Evolutionary conservation across 1,140 invertebrate species (phyloP).

Genomic region (Brachionus plicatilis): DNA sequence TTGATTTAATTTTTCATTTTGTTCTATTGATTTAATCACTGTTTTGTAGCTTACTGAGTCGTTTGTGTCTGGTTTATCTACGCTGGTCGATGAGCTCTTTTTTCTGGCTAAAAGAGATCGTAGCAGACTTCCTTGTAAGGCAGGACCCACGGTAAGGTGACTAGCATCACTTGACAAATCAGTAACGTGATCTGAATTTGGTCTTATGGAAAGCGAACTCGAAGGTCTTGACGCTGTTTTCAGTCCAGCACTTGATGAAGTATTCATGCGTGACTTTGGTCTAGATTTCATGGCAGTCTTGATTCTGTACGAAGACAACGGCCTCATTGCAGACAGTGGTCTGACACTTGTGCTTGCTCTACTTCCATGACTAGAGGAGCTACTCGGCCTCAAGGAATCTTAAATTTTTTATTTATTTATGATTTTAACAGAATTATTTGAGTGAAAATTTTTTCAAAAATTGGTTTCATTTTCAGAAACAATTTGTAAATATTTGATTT

Average conservation of each 20-base stretch:
- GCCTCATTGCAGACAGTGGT: constrained; percentile 28
- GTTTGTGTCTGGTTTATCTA: neutral
- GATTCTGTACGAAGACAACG: neutral
- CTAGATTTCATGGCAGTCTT: neutral
- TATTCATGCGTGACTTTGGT: neutral
- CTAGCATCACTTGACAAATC: constrained; percentile 45
- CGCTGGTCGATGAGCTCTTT: constrained; percentile 41
- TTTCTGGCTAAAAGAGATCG: constrained; percentile 48
- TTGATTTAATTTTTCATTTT: neutral
- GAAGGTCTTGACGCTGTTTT: neutral
- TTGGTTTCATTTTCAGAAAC: too few relatives aligned
- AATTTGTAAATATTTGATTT: too few relatives aligned
- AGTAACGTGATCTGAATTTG: constrained; percentile 42
- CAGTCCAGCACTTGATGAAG: neutral
- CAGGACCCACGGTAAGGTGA: constrained; percentile 51
- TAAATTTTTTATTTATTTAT: neutral
- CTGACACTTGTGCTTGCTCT: neutral
- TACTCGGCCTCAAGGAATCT: neutral
- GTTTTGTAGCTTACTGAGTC: neutral
- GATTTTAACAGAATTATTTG: neutral
- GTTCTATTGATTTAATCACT: constrained; percentile 4
- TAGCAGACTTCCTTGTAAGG: constrained; percentile 54
- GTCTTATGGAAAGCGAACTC: constrained; percentile 23
- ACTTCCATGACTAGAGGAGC: constrained; percentile 1
- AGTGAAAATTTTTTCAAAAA: too few relatives aligned